phyloP scores from a whole-genome alignment of 2,797 vertebrate genomes.

The Sebastes taczanowskii region DNA sequence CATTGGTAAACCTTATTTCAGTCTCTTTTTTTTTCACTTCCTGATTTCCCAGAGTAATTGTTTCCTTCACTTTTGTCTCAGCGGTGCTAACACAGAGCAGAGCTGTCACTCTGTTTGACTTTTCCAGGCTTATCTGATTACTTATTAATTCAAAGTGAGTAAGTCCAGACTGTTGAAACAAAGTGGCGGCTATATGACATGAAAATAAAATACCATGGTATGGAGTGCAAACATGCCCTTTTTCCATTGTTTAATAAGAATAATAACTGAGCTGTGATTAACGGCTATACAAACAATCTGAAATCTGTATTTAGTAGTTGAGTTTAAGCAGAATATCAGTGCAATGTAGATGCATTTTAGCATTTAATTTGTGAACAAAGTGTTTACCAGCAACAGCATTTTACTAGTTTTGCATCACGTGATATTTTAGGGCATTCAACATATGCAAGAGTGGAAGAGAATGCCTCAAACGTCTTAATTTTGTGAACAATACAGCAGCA shows the following conservation, averaged over 20 bases:
- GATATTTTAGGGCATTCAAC: background rate
- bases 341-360: background rate
- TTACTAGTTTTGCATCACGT: background rate
- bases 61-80: slow-evolving; percentile 57
- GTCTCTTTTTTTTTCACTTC: slow-evolving; percentile 15
- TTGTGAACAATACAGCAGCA: background rate
- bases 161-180: slow-evolving; percentile 42
- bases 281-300: background rate
- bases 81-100: slow-evolving; percentile 49
- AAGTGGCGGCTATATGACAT: slow-evolving; percentile 8
- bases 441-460: background rate
- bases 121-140: slow-evolving; percentile 49
- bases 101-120: slow-evolving; percentile 51
- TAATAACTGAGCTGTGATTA: background rate
- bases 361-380: background rate
- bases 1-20: slow-evolving; percentile 39
- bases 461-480: background rate
- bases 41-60: slow-evolving; percentile 55
- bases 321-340: background rate
- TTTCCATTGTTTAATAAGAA: background rate
- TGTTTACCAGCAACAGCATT: background rate
- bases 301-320: background rate
- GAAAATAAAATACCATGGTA: slow-evolving; percentile 2
- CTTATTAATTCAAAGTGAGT: slow-evolving; percentile 44
- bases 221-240: background rate